A percentile compares a stretch with the other conserved stretches of the same genome.
Evolutionary conservation across 2,797 vertebrate species (phyloP).

Genomic region (Vireo griseus): DNA sequence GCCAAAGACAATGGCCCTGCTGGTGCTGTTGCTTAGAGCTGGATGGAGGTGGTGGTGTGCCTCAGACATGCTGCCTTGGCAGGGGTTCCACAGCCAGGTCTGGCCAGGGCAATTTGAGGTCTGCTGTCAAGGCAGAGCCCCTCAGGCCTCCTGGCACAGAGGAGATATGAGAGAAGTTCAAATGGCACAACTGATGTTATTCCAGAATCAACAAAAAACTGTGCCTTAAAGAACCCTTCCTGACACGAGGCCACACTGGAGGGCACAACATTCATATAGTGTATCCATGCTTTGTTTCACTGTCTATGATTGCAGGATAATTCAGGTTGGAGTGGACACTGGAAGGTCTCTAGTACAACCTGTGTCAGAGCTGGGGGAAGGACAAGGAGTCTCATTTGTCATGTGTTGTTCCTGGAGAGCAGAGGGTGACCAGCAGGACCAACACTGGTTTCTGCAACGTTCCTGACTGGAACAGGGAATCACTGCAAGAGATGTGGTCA

Average conservation of each 20-base stretch:
- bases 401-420: not conserved
- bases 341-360: not conserved
- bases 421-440: not conserved
- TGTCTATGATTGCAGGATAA: accelerated
- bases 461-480: not conserved
- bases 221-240: not conserved
- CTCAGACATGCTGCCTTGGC: not conserved
- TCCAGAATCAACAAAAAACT: not conserved
- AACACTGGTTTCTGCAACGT: accelerated
- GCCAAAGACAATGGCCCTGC: not conserved
- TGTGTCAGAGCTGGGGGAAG: not conserved
- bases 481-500: not conserved
- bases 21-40: not conserved
- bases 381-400: not conserved
- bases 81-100: not conserved
- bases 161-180: not conserved
- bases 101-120: not conserved
- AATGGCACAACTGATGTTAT: not conserved
- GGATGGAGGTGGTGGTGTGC: not conserved
- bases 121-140: not conserved
- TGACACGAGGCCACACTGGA: not conserved
- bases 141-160: not conserved
- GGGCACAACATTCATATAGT: not conserved
- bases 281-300: not conserved
- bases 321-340: not conserved